Conservation (phyloP, 2,888 invertebrate genomes). For the Mythimna lalbum region DNA sequence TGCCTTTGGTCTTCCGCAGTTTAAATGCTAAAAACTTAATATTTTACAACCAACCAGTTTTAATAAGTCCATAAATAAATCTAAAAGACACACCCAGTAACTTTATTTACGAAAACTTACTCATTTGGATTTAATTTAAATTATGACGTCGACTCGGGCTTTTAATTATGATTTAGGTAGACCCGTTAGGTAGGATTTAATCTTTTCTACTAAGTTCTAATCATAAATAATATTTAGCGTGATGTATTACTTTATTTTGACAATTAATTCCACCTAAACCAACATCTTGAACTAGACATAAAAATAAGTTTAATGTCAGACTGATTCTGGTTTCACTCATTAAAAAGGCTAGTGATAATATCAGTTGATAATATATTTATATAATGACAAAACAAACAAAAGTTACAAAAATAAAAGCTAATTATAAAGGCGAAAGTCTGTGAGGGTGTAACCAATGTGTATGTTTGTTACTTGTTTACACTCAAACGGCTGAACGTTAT, state of each 20-base stretch:
- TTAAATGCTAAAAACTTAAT: slow-evolving; percentile 15
- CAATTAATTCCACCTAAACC: not conserved
- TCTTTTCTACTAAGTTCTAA: slow-evolving; percentile 8
- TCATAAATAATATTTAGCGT: slow-evolving; percentile 16
- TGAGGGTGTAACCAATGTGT: no score
- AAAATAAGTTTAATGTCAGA: not conserved
- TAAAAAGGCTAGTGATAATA: not conserved
- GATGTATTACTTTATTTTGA: slow-evolving; percentile 8
- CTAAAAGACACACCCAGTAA: slow-evolving; percentile 18
- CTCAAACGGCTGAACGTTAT: no score
- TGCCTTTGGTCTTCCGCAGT: slow-evolving; percentile 1
- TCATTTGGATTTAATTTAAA: slow-evolving; percentile 30
- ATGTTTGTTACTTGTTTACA: no score
- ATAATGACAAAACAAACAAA: not conserved
- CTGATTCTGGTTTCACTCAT: not conserved
- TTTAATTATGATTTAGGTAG: slow-evolving; percentile 34
- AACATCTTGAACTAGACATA: not conserved
- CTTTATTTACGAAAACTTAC: slow-evolving; percentile 28
- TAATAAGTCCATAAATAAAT: slow-evolving; percentile 41
- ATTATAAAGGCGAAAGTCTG: no score
- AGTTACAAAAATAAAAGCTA: not conserved
- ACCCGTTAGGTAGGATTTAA: slow-evolving; percentile 29
- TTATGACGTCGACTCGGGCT: slow-evolving; percentile 10
- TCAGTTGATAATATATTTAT: not conserved
- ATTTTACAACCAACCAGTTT: slow-evolving; percentile 25